These are phyloP conservation scores for Notodonta ziczac DNA, from an alignment of 2,888 invertebrate species.

Conservation along the genomic window DNA sequence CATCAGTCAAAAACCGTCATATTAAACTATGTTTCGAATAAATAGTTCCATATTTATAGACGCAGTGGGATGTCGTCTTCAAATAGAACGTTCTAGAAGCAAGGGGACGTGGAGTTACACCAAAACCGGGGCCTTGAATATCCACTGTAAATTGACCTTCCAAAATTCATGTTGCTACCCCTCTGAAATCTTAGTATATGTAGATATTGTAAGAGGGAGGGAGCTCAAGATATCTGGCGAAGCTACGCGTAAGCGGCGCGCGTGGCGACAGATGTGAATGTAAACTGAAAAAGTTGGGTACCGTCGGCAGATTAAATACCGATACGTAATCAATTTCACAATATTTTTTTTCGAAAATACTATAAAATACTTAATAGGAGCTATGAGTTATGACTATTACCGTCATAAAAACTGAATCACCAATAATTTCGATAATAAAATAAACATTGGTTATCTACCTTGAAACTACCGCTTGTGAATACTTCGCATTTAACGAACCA, in stretches of 20 bases:
- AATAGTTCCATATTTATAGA: conserved; percentile 61
- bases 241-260: conserved; percentile 61
- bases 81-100: conserved; percentile 71
- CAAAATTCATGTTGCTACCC: conserved; percentile 28
- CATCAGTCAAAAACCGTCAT: conserved; percentile 20
- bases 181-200: conserved; percentile 19
- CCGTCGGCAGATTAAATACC: conserved; percentile 44
- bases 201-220: conserved; percentile 25
- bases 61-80: conserved; percentile 67
- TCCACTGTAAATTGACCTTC: conserved; percentile 52
- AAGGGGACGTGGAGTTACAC: conserved; percentile 49
- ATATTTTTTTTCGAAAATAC: background rate
- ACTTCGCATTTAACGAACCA: background rate
- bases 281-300: conserved; percentile 73
- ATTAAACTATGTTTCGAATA: conserved; percentile 38
- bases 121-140: conserved; percentile 45
- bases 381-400: background rate
- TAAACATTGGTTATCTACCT: conserved; percentile 3
- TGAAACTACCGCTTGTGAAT: background rate
- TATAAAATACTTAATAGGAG: background rate
- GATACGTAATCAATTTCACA: background rate
- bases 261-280: conserved; percentile 79
- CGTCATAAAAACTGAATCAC: background rate
- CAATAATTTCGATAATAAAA: background rate
- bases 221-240: conserved; percentile 54